Evolutionary conservation across 2,888 invertebrate genomes (phyloP).

Genomic region (Agrochola lychnidis): DNA sequence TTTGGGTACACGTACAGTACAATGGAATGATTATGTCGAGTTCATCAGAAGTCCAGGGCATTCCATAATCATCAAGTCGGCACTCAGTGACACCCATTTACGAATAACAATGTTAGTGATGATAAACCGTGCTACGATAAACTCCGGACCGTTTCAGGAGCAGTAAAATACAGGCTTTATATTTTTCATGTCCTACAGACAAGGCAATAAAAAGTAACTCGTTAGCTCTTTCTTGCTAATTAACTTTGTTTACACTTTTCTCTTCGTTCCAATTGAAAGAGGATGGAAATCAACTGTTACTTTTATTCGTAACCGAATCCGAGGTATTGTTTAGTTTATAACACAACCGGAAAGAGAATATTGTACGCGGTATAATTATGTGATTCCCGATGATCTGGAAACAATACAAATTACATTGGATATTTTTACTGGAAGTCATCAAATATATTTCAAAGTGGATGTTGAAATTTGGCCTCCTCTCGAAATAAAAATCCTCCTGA

Average conservation of each 20-base stretch:
- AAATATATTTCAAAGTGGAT: slow-evolving; percentile 7
- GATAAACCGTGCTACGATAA: slow-evolving; percentile 18
- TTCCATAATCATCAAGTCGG: slow-evolving; percentile 44
- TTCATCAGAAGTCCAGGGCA: slow-evolving; percentile 55
- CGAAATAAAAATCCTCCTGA: slow-evolving; percentile 40
- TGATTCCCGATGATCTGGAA: slow-evolving; percentile 4
- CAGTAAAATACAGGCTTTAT: slow-evolving; percentile 18
- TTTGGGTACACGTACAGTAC: slow-evolving; percentile 54
- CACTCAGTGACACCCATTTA: slow-evolving; percentile 41
- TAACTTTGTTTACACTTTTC: slow-evolving; percentile 46
- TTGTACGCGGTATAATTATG: not conserved
- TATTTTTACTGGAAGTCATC: not conserved
- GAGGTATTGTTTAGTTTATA: slow-evolving; percentile 8
- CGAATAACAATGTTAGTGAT: slow-evolving; percentile 43
- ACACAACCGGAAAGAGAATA: slow-evolving; percentile 9
- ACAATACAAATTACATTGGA: slow-evolving; percentile 7
- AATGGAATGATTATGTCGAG: slow-evolving; percentile 54
- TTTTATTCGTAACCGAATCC: slow-evolving; percentile 29
- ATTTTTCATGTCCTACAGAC: slow-evolving; percentile 7
- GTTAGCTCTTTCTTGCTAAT: slow-evolving; percentile 33
- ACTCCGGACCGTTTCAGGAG: slow-evolving; percentile 7
- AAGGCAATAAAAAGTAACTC: slow-evolving; percentile 17
- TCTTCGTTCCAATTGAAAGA: slow-evolving; percentile 36
- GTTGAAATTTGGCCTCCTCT: slow-evolving; percentile 23
- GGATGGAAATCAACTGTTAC: slow-evolving; percentile 39